Evolutionary conservation across 2,797 vertebrate species (phyloP).

Genomic region (Hirundo rustica): DNA sequence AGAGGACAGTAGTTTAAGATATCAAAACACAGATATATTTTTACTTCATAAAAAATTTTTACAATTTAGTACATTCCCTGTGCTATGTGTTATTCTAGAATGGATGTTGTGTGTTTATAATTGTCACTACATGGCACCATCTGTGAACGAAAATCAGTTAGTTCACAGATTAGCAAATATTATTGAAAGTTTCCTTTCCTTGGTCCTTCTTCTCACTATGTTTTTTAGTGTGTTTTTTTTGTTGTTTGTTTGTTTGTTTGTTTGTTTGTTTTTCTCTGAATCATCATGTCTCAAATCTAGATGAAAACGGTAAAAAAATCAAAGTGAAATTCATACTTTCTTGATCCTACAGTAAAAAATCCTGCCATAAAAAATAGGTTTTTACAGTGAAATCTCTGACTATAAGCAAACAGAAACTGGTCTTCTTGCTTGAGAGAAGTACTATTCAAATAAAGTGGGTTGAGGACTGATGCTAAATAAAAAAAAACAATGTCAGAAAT

Average conservation of each 20-base stretch:
- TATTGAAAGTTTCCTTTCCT: not conserved
- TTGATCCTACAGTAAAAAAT: not conserved
- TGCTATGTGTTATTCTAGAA: not conserved
- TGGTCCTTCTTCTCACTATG: not conserved
- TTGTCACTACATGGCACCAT: not conserved
- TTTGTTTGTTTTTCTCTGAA: not conserved
- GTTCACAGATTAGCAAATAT: not conserved
- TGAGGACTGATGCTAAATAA: not conserved
- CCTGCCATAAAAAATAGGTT: not conserved
- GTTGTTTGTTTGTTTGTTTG: no score
- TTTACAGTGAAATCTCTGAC: not conserved
- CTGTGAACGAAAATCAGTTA: not conserved
- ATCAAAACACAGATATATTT: not conserved
- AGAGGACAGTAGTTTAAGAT: not conserved
- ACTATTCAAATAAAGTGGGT: not conserved
- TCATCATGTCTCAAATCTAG: not conserved
- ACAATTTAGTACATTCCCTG: not conserved
- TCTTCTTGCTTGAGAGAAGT: not conserved
- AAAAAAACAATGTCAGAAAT: not conserved
- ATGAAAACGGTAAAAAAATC: not conserved
- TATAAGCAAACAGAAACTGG: rapidly evolving
- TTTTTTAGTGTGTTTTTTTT: not conserved
- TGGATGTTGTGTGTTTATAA: not conserved
- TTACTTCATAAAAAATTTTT: not conserved
- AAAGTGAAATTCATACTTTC: not conserved